Conservation (phyloP, 2,113 vertebrate genomes). For the Lamprotornis superbus region DNA sequence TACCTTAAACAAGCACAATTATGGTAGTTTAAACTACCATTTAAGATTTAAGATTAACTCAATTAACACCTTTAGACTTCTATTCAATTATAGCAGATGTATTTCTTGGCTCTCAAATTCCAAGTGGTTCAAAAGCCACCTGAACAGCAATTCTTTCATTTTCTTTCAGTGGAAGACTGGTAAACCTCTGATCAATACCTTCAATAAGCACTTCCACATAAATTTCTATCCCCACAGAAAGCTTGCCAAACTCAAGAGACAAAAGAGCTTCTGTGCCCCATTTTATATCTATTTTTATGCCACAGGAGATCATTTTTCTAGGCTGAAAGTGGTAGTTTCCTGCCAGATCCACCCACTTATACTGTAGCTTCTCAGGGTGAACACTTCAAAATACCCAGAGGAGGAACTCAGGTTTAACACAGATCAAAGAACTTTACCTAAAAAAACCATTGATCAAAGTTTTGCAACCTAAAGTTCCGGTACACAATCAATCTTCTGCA, state of each 20-base stretch:
- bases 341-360: slow-evolving; percentile 66
- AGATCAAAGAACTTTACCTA: background rate
- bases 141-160: background rate
- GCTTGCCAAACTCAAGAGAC: background rate
- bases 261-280: slow-evolving; percentile 48
- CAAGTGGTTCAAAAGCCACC: background rate
- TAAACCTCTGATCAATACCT: background rate
- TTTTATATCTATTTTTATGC: slow-evolving; percentile 70
- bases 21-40: background rate
- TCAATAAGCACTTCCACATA: background rate
- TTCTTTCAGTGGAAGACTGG: background rate
- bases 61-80: background rate
- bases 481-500: background rate
- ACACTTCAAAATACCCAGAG: slow-evolving; percentile 31
- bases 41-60: background rate
- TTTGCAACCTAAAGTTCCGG: background rate
- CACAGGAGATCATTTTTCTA: slow-evolving; percentile 61
- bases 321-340: slow-evolving; percentile 66
- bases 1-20: background rate
- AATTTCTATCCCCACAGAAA: background rate
- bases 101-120: background rate
- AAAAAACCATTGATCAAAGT: background rate
- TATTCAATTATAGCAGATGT: background rate
- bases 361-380: slow-evolving; percentile 44
- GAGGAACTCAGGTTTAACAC: background rate